These are phyloP conservation scores for Cathartes aura DNA, from an alignment of 2,113 vertebrate species.

Conservation along the genomic window DNA sequence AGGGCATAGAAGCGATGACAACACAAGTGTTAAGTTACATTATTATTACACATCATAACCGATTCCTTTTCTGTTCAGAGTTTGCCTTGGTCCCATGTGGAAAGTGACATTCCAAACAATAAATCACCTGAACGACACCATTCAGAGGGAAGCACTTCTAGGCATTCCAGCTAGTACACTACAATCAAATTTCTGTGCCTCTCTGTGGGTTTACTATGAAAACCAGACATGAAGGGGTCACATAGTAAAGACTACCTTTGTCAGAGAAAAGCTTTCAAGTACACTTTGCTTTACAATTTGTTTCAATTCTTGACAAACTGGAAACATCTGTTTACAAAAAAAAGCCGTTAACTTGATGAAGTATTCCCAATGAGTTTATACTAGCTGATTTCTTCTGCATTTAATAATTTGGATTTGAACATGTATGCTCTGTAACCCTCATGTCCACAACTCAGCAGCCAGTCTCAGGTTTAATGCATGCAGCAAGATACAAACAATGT, in stretches of 20 bases:
- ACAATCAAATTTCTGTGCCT: background rate
- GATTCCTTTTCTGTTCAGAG: background rate
- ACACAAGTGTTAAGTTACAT: background rate
- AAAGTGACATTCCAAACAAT: background rate
- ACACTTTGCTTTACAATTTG: background rate
- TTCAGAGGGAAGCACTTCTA: background rate
- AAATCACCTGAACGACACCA: background rate
- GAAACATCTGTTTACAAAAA: background rate
- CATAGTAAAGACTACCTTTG: background rate
- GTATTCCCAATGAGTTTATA: background rate
- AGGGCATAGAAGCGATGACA: background rate
- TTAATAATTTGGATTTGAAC: background rate
- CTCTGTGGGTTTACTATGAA: background rate
- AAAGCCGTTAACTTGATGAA: background rate
- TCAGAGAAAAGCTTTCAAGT: background rate
- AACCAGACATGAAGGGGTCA: background rate
- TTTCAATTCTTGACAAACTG: background rate
- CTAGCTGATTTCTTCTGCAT: background rate
- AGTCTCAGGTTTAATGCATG: background rate
- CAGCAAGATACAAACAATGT: rapidly evolving
- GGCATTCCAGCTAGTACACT: background rate
- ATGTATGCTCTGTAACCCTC: background rate
- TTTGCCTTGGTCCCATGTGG: background rate
- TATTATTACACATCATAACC: background rate
- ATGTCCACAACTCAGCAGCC: background rate